phyloP scores from a whole-genome alignment of 64 coral and sea anemone species.

The Catalaphyllia jardinei region DNA sequence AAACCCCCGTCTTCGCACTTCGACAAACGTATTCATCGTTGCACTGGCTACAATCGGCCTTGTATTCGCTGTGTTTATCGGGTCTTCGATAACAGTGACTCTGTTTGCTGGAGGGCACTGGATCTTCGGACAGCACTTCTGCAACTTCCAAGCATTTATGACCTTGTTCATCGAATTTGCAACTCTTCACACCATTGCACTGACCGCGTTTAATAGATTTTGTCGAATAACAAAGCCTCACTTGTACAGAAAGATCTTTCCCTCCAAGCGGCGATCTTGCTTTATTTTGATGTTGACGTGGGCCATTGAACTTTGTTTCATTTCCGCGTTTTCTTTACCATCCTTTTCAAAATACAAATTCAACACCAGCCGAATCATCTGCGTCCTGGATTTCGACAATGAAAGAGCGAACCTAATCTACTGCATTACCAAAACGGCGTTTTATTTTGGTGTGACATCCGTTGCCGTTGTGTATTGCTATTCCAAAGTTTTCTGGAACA shows the following conservation, averaged over 20 bases:
- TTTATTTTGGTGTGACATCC: constrained; percentile 20
- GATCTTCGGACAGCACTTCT: background rate
- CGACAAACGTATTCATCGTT: background rate
- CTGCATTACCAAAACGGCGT: background rate
- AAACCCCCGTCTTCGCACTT: background rate
- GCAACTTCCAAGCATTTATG: constrained; percentile 2
- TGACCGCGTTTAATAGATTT: constrained; percentile 1
- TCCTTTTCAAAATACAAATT: background rate
- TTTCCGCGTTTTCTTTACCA: background rate
- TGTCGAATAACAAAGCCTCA: background rate
- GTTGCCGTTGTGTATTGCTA: constrained; percentile 44
- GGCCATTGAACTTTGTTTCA: background rate
- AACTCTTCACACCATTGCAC: constrained; percentile 17
- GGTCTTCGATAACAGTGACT: background rate
- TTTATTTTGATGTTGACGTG: background rate
- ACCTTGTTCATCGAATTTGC: constrained; percentile 2
- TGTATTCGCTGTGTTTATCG: background rate
- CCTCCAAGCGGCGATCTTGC: background rate
- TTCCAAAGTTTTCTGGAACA: constrained; percentile 27
- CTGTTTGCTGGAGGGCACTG: background rate
- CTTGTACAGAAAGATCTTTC: background rate
- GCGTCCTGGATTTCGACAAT: background rate
- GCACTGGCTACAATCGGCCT: background rate
- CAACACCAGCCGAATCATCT: background rate
- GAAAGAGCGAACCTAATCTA: background rate